Evolutionary conservation across 2,888 invertebrate species (phyloP).

Genomic region (Troides aeacus): DNA sequence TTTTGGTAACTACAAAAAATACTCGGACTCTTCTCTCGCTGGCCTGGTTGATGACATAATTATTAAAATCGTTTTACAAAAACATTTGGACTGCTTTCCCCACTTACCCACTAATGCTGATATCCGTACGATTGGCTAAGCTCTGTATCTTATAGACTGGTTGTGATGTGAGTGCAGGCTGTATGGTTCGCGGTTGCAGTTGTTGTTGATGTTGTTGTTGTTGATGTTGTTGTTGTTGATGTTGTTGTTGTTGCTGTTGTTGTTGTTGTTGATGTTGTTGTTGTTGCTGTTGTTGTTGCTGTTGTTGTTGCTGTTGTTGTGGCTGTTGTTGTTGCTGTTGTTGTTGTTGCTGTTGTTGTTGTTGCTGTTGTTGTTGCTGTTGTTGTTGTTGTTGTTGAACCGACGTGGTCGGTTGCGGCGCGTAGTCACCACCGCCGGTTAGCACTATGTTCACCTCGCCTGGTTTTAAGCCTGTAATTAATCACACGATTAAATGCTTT

Average conservation of each 20-base stretch:
- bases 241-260: slow-evolving; percentile 33
- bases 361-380: slow-evolving; percentile 24
- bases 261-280: slow-evolving; percentile 5
- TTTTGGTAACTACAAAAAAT: too few relatives aligned
- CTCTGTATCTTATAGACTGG: slow-evolving; percentile 66
- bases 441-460: slow-evolving; percentile 72
- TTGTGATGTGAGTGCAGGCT: slow-evolving; percentile 33
- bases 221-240: slow-evolving; percentile 34
- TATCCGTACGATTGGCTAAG: slow-evolving; percentile 55
- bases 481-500: neutral
- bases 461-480: slow-evolving; percentile 61
- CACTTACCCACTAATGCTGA: slow-evolving; percentile 39
- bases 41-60: too few relatives aligned
- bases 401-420: slow-evolving; percentile 37
- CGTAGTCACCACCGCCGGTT: slow-evolving; percentile 52
- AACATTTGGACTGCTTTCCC: neutral
- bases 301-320: slow-evolving; percentile 12
- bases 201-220: slow-evolving; percentile 23
- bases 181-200: neutral
- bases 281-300: slow-evolving; percentile 7
- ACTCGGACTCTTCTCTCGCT: too few relatives aligned
- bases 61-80: too few relatives aligned
- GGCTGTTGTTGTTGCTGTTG: slow-evolving; percentile 18
- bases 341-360: slow-evolving; percentile 15
- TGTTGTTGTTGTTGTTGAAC: slow-evolving; percentile 36